Conservation (phyloP, 2,888 invertebrate species). For the Drosophila mulleri region DNA sequence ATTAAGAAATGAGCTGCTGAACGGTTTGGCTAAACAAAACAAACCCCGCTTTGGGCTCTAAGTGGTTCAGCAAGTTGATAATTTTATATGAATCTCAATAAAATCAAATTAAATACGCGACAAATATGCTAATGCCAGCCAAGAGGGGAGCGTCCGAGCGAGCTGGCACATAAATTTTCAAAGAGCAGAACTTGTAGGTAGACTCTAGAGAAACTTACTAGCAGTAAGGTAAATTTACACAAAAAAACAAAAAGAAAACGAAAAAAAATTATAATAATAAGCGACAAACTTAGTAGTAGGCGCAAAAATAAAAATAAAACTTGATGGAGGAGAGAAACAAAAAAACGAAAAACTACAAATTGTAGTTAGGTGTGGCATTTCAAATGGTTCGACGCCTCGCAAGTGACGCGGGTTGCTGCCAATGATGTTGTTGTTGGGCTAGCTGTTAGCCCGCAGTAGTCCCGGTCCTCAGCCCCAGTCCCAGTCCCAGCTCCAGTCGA, state of each 20-base stretch:
- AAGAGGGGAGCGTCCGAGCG: constrained; percentile 30
- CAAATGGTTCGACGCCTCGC: constrained; percentile 80
- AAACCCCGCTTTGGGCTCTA: constrained; percentile 39
- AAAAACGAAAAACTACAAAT: constrained; percentile 39
- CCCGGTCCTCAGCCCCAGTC: constrained; percentile 38
- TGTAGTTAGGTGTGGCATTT: constrained; percentile 80
- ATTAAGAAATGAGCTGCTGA: constrained; percentile 44
- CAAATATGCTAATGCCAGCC: constrained; percentile 75
- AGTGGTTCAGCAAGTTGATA: constrained; percentile 78
- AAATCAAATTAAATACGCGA: constrained; percentile 79
- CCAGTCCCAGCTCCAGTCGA: constrained; percentile 28
- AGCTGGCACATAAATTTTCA: constrained; percentile 57
- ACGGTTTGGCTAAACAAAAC: constrained; percentile 45
- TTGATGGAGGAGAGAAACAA: constrained; percentile 40
- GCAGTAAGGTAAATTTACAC: constrained; percentile 20
- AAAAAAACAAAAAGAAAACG: background rate
- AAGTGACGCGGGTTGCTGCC: constrained; percentile 57
- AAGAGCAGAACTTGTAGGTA: constrained; percentile 24
- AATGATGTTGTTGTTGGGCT: constrained; percentile 40
- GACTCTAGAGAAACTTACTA: constrained; percentile 54
- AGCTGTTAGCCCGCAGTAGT: constrained; percentile 58
- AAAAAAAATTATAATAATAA: constrained; percentile 34
- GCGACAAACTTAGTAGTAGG: constrained; percentile 70
- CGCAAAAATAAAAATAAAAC: constrained; percentile 60
- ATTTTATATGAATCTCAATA: constrained; percentile 75